Evolutionary conservation across 2,888 invertebrate species (phyloP), one percentile per base, ranked within the genome.

Genomic region (Eucriotettix oculatus): DNA sequence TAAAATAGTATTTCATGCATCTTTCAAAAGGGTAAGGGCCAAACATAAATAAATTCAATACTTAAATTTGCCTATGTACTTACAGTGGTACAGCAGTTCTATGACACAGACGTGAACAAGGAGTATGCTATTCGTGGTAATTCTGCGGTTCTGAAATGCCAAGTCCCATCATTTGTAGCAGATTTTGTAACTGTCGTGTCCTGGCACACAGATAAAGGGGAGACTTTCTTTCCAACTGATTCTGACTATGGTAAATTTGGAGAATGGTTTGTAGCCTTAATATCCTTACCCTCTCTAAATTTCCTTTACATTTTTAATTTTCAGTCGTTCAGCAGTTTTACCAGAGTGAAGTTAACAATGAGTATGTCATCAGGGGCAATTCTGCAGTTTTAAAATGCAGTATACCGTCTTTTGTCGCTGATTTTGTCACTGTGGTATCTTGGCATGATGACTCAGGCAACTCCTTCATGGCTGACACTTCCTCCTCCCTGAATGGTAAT

Each of bases 121-220:
- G 92, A 92, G 73, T 90, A 91, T 74, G 90, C 88, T 61, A 92
- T 92, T 70, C 84, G 89, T 67, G 91, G 92, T 68, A 92, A 92
- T 75, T 84, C 90, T 68, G 91, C 89, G 64, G 86, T 91, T 65
- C 77, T 91, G 69, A 91, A 90, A 76, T 92, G 91, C 77, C 88
- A 88, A 69, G 87, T 91, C 70, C 94, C 94, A 57, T 90, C 90
- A 64, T 95, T 92, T 76, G 92, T 93, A 64, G 89, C 90, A 63
- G 93, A 94, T 77, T 94, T 93, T 75, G 90, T 95, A 64, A 82
- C 79, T 70, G 90, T 95, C 66, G 79, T 87, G 59, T 87, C 89
- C 57, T 91, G 91, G 91, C 87, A 87, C 68, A 89, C 88, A 66
- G 87, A 90, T 74, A 81, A 85, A 68, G 82, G 83, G 63, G 85